Conservation (phyloP, 1,140 invertebrate genomes). For the Papilio glaucus region DNA sequence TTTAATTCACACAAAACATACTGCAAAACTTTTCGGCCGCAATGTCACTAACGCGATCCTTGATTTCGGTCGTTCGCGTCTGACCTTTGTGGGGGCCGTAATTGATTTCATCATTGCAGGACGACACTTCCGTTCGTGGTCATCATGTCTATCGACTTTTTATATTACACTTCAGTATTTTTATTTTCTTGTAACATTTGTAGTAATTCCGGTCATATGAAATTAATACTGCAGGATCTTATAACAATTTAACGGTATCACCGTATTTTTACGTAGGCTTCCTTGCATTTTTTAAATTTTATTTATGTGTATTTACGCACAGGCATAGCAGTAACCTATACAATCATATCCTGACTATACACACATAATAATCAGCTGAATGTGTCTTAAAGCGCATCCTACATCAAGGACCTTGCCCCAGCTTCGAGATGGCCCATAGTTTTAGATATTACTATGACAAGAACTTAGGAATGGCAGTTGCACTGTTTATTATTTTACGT, state of each 20-base stretch:
- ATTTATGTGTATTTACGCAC: no score
- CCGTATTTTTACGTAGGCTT: not conserved
- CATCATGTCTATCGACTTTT: not conserved
- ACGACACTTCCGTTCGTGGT: constrained; percentile 1
- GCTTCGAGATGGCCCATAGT: no score
- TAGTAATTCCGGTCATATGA: not conserved
- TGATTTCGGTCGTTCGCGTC: not conserved
- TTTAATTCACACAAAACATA: no score
- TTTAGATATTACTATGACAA: no score
- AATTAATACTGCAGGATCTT: not conserved
- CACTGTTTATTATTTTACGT: no score
- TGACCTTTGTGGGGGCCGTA: constrained; percentile 19
- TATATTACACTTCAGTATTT: not conserved
- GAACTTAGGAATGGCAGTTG: no score
- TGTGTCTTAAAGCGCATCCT: no score
- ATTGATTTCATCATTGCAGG: constrained; percentile 25
- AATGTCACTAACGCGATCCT: not conserved
- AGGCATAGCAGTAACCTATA: no score
- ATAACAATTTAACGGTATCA: not conserved
- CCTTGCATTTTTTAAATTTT: not conserved
- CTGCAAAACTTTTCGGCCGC: no score
- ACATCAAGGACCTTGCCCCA: no score
- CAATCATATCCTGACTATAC: no score
- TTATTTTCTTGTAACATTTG: not conserved
- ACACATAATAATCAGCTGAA: no score